phyloP scores from a whole-genome alignment of 53 echinoderm and acorn worm species.

The Paracentrotus lividus region DNA sequence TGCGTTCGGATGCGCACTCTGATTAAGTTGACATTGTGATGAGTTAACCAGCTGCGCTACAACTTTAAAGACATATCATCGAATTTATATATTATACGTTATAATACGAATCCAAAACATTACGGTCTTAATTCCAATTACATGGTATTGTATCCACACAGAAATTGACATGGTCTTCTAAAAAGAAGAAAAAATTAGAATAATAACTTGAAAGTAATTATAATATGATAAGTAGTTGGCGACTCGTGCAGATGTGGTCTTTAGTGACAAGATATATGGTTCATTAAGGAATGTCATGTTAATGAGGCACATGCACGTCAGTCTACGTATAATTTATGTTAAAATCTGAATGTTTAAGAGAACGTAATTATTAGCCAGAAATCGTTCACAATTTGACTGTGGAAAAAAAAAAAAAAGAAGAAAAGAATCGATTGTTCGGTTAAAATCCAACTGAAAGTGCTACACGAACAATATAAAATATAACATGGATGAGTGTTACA shows the following conservation, averaged over 20 bases:
- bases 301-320: not conserved
- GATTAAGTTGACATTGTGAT: slow-evolving; percentile 30
- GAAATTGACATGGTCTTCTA: not conserved
- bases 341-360: not conserved
- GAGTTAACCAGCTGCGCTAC: slow-evolving; percentile 3
- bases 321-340: not conserved
- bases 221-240: not conserved
- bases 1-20: not conserved
- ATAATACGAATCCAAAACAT: not conserved
- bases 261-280: not conserved
- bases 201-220: not conserved
- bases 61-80: not conserved
- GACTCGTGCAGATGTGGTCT: not conserved
- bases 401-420: not conserved
- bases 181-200: too few species aligned
- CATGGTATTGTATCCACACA: not conserved
- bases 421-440: not conserved
- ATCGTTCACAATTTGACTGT: not conserved
- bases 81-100: too few species aligned
- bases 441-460: not conserved
- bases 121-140: not conserved
- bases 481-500: not conserved
- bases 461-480: not conserved
- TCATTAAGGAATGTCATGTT: not conserved
- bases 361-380: not conserved